A percentile compares a stretch with the other conserved stretches of the same genome.
Evolutionary conservation across 2,888 invertebrate genomes (phyloP).

Genomic region (Latrodectus hesperus): DNA sequence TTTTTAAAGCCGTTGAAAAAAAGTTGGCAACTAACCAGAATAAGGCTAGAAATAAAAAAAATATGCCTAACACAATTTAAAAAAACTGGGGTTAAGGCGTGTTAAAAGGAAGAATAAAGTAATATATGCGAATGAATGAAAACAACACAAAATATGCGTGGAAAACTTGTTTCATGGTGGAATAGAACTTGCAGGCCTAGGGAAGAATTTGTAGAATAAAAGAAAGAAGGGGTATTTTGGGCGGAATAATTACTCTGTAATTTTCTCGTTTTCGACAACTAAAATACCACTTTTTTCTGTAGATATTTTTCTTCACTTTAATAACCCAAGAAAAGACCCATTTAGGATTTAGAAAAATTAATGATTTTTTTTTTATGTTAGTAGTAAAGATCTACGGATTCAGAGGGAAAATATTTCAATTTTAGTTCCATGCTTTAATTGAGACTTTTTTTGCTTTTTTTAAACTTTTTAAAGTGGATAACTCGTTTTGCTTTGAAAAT

Average conservation of each 20-base stretch:
- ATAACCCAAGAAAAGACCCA: background rate
- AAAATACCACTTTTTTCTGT: slow-evolving; percentile 1
- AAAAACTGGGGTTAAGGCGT: background rate
- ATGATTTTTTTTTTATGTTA: background rate
- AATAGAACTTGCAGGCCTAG: background rate
- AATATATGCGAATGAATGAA: slow-evolving; percentile 8
- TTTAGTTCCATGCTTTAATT: background rate
- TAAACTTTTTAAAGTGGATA: no score
- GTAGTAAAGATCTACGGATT: background rate
- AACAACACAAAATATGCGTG: slow-evolving; percentile 31
- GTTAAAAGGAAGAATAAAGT: background rate
- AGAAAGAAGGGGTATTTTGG: slow-evolving; percentile 23
- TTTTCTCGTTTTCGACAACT: slow-evolving; percentile 44
- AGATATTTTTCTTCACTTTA: slow-evolving; percentile 20
- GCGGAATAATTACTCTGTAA: slow-evolving; percentile 53
- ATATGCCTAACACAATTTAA: background rate
- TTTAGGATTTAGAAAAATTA: background rate
- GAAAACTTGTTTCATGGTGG: slow-evolving; percentile 15
- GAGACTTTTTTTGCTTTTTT: background rate
- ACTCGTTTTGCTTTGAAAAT: no score
- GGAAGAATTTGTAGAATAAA: background rate
- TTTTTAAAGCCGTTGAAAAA: no score
- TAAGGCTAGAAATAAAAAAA: background rate
- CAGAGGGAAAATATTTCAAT: background rate
- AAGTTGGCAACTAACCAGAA: background rate